phyloP scores from a whole-genome alignment of 2,113 vertebrate genomes.

The Chaenogobius annularis region DNA sequence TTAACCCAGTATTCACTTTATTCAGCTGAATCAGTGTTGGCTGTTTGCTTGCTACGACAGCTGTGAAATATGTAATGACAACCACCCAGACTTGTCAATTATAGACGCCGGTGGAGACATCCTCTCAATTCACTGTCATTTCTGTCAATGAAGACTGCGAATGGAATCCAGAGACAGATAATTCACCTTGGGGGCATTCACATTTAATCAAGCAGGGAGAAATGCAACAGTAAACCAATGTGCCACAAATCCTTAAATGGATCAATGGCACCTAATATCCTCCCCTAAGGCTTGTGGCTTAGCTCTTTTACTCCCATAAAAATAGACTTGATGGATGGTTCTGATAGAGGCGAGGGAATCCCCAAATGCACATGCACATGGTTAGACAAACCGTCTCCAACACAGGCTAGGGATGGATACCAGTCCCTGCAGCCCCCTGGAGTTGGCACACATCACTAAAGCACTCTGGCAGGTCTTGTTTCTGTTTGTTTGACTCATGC shows the following conservation, averaged over 20 bases:
- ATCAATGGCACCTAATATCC: constrained; percentile 68
- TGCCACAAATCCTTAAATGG: constrained; percentile 67
- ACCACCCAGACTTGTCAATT: constrained; percentile 22
- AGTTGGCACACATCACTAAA: constrained; percentile 42
- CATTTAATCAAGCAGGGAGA: constrained; percentile 63
- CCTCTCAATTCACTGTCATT: constrained; percentile 25
- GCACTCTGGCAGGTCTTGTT: constrained; percentile 27
- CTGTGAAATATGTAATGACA: constrained; percentile 20
- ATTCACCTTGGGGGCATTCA: constrained; percentile 49
- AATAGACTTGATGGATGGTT: constrained; percentile 67
- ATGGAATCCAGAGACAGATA: constrained; percentile 41
- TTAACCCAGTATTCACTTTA: background rate
- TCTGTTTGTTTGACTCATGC: constrained; percentile 27
- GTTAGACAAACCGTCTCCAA: constrained; percentile 1
- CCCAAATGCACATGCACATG: constrained; percentile 39
- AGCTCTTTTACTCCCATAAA: constrained; percentile 64
- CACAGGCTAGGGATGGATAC: background rate
- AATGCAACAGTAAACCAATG: constrained; percentile 64
- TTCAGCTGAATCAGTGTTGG: background rate
- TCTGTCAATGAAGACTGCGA: constrained; percentile 42
- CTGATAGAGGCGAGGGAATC: constrained; percentile 57
- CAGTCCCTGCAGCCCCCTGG: constrained; percentile 12
- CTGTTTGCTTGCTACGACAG: constrained; percentile 16
- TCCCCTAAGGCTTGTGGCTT: constrained; percentile 58
- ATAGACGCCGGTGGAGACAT: constrained; percentile 31